A percentile compares a stretch with the other conserved stretches of the same genome.
Conservation (phyloP, 2,797 vertebrate species). For the Brachyalestes nurse region DNA sequence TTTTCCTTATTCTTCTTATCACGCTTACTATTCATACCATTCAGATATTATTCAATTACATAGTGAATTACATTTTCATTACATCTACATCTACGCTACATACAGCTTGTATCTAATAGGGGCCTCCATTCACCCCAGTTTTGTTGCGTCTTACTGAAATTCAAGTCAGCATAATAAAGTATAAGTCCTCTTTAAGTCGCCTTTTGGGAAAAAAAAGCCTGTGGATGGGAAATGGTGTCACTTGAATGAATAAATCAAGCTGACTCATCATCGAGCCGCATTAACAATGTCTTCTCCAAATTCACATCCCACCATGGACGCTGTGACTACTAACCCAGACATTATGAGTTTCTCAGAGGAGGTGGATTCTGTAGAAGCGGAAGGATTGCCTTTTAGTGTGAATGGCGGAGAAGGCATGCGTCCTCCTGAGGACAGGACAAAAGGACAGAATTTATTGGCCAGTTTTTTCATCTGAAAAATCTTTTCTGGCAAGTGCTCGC, state of each 20-base stretch:
- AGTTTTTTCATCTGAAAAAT: background rate
- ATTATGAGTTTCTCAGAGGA: constrained; percentile 12
- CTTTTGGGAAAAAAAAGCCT: background rate
- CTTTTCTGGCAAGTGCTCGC: background rate
- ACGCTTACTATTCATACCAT: no score
- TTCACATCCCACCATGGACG: background rate
- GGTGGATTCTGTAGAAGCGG: background rate
- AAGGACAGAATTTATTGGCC: background rate
- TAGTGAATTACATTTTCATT: no score
- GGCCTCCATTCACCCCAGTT: background rate
- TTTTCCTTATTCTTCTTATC: no score
- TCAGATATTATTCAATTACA: no score
- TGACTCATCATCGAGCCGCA: constrained; percentile 33
- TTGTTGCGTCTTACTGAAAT: background rate
- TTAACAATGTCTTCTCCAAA: constrained; percentile 17
- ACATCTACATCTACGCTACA: background rate
- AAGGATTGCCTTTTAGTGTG: background rate
- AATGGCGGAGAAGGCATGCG: constrained; percentile 11
- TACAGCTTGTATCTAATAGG: background rate
- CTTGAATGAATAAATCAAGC: constrained; percentile 29
- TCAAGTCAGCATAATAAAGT: background rate
- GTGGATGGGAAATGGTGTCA: constrained; percentile 4
- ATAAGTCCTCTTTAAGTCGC: background rate
- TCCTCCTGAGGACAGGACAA: constrained; percentile 17
- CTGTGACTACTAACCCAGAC: background rate